Evolutionary conservation across 2,888 invertebrate species (phyloP), one percentile per base, ranked within the genome.

Genomic region (Eustalomyia histrio): DNA sequence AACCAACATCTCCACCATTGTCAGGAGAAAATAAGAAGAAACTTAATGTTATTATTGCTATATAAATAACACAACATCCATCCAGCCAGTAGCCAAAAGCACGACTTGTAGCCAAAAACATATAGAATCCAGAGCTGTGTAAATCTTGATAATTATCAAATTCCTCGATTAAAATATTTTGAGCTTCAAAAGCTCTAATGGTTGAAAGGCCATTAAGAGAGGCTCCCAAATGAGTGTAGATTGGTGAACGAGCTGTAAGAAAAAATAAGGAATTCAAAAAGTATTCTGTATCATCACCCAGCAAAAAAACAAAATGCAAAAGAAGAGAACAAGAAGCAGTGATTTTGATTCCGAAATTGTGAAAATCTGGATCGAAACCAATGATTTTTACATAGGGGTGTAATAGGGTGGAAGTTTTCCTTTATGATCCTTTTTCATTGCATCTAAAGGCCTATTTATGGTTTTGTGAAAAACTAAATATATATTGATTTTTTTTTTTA

Each of bases 61-160:
- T 95, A 90, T 97, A 99, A 5, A 95, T 83, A 0, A 96, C 94
- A 87, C 98, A 98, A 64, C 97, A 93, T 84, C 96, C 92, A 89
- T 99, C 99, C 85, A 99, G 91, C 93, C 96, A 96, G 86, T 97
- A 96, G 0, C 97, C 98, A 87, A 99, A 97, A 85, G 98, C 98
- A 82, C 98, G 94, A 16, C 96, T 96, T 4, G 96, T 95, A 0
- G 96, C 94, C 69, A 99, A 94, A 89, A 97, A 97, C 86, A 97
- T 92, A 88, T 94, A 98, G 95, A 97, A 99, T 6, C 98, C 95
- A 0, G 98, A 95, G 68, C 97, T 96, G 88, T 99, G 97, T 1
- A 95, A 88, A 87, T 96, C 96, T 89, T 96, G 96, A 86, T 95
- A 95, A 83, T 93, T 93, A 86, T 96, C 96, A 86, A 97, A 97